Percentiles rank a stretch among this genome's conserved stretches.
phyloP scores from a whole-genome alignment of 1,140 invertebrate genomes.

The Cydia amplana region DNA sequence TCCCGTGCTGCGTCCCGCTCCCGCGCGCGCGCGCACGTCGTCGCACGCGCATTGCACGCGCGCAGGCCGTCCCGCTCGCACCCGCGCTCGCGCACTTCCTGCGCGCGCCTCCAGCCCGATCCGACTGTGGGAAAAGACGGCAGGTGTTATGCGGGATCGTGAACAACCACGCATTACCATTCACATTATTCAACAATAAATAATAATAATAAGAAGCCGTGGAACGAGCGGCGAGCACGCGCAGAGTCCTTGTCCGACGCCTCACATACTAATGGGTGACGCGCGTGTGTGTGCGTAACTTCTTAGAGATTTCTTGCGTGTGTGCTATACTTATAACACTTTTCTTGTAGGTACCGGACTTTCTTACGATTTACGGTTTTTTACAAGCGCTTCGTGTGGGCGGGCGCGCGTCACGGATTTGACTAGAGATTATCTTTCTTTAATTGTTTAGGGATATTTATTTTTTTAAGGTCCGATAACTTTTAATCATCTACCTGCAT shows the following conservation, averaged over 20 bases:
- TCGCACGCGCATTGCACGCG: constrained; percentile 53
- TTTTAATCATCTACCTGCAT: constrained; percentile 19
- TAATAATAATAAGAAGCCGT: constrained; percentile 79
- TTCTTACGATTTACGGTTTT: constrained; percentile 44
- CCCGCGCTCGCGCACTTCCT: constrained; percentile 67
- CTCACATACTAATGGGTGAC: constrained; percentile 68
- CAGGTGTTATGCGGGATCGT: constrained; percentile 79
- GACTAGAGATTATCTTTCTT: constrained; percentile 67
- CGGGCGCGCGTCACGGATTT: constrained; percentile 71
- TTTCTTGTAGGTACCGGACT: constrained; percentile 53
- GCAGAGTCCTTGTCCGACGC: constrained; percentile 56
- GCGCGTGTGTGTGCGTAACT: constrained; percentile 50
- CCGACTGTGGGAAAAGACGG: constrained; percentile 77
- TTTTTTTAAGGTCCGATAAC: constrained; percentile 46
- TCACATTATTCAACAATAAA: constrained; percentile 79
- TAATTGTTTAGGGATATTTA: constrained; percentile 69
- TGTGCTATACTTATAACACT: constrained; percentile 47
- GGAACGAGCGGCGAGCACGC: constrained; percentile 78
- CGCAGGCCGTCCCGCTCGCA: constrained; percentile 51
- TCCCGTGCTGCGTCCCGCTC: constrained; percentile 32
- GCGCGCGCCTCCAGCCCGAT: constrained; percentile 62
- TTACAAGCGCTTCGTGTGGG: constrained; percentile 64
- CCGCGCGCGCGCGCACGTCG: constrained; percentile 63
- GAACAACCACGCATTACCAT: constrained; percentile 79
- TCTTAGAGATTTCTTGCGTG: constrained; percentile 45